These are phyloP conservation scores for Menidia beryllina DNA, from an alignment of 2,113 vertebrate genomes.

Conservation along the genomic window DNA sequence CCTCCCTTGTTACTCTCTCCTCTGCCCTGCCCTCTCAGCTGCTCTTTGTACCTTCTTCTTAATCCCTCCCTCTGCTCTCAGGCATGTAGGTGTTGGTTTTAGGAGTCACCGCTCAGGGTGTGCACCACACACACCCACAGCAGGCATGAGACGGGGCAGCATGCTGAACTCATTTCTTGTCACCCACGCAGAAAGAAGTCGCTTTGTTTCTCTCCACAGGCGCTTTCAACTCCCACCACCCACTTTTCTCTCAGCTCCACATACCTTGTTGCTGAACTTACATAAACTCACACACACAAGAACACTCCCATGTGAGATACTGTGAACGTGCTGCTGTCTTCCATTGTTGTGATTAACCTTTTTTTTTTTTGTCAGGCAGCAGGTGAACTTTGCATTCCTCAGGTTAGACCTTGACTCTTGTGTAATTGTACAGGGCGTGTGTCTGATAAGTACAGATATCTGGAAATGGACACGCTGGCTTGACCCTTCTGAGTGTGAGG, in stretches of 20 bases:
- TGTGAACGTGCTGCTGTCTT: neutral
- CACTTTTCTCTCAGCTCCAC: neutral
- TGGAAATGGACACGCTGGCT: neutral
- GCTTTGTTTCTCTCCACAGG: conserved; percentile 2
- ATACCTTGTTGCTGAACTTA: neutral
- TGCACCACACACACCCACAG: conserved; percentile 68
- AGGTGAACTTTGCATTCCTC: conserved; percentile 36
- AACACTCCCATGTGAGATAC: neutral
- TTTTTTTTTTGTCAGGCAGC: neutral
- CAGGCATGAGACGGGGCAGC: conserved; percentile 68
- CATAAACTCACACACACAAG: neutral
- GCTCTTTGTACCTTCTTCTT: neutral
- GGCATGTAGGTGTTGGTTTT: conserved; percentile 63
- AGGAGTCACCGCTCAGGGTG: conserved; percentile 58
- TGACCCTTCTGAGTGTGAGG: too few species aligned
- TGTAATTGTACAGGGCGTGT: conserved; percentile 45
- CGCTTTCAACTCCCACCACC: neutral
- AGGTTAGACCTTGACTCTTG: conserved; percentile 51
- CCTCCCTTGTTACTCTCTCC: neutral
- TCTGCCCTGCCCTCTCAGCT: too few species aligned
- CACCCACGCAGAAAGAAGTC: conserved; percentile 2
- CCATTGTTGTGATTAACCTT: conserved; percentile 7
- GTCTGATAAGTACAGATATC: conserved; percentile 31
- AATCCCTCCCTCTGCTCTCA: conserved; percentile 15
- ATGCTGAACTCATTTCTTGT: conserved; percentile 10